Conservation (phyloP, 2,797 vertebrate species). For the Mormyrops boulengeri region DNA sequence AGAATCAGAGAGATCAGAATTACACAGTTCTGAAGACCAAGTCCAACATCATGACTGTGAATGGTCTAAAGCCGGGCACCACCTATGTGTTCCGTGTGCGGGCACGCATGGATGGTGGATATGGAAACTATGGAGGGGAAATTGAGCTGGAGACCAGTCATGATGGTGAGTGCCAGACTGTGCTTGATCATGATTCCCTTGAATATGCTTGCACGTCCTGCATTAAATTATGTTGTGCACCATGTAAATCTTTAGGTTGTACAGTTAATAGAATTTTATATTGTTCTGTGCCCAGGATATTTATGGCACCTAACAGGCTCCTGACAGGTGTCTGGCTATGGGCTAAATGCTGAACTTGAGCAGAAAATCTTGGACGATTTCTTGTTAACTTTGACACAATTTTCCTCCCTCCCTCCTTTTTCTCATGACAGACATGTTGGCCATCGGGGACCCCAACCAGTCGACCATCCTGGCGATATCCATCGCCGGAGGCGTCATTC, state of each 20-base stretch:
- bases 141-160: conserved; percentile 76
- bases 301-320: background rate
- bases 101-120: conserved; percentile 67
- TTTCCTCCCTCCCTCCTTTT: background rate
- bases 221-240: background rate
- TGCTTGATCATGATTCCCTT: background rate
- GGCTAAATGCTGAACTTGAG: background rate
- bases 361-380: background rate
- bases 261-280: background rate
- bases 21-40: conserved; percentile 74
- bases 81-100: conserved; percentile 73
- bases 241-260: background rate
- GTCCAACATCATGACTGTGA: conserved; percentile 74
- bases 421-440: conserved; percentile 36
- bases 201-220: background rate
- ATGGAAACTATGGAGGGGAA: conserved; percentile 72
- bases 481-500: conserved; percentile 37
- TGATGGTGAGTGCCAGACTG: conserved; percentile 53
- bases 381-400: background rate
- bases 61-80: conserved; percentile 72
- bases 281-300: background rate
- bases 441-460: conserved; percentile 42
- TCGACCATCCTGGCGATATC: conserved; percentile 42
- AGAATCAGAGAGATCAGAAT: conserved; percentile 78
- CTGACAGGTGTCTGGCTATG: background rate